Evolutionary conservation across 2,797 vertebrate species (phyloP), one percentile per base, ranked within the genome.

Genomic region (Siniperca obscura): DNA sequence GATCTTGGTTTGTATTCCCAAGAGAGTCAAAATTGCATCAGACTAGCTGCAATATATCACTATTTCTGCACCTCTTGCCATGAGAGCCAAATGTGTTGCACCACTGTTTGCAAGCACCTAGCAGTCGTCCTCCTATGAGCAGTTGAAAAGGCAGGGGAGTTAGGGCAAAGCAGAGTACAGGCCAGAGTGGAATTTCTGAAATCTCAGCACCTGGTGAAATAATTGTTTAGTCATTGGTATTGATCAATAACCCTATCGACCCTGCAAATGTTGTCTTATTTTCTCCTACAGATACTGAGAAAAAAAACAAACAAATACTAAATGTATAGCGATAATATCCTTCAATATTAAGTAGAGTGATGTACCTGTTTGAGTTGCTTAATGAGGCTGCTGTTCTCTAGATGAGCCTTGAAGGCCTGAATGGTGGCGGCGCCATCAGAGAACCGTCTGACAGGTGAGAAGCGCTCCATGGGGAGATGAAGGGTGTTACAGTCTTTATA

Each of bases 401-500:
- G 95, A 89, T 99, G 98, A 88, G 97, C 97, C 95, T 99, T 99
- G 94, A 99, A 99, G 71, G 98, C 98, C 94, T 98, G 98, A 92
- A 99, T 98, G 91, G 97, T 98, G 86, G 98, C 96, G 4, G 98
- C 98, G 38, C 98, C 98, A 0, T 99, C 98, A 0, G 98, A 99
- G 94, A 99, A 99, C 52, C 98, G 97, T 59, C 98, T 96, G 44
- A 99, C 98, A 0, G 98, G 98, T 69, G 98, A 99, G 95, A 99
- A 99, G 80, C 98, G 97, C 92, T 99, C 98, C 83, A 98, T 98
- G 77, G 98, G 98, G 85, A 99, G 97, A 91, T 99, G 98, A 93
- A 99, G 96, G 19, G 98, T 99, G 89, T 99, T 99, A 79, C 97
- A 98, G 94, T 99, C 98, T 95, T 99, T 99, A 94, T 99, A 99